A percentile compares a stretch with the other conserved stretches of the same genome.
phyloP scores from a whole-genome alignment of 2,113 vertebrate species.

The Vireo altiloquus region DNA sequence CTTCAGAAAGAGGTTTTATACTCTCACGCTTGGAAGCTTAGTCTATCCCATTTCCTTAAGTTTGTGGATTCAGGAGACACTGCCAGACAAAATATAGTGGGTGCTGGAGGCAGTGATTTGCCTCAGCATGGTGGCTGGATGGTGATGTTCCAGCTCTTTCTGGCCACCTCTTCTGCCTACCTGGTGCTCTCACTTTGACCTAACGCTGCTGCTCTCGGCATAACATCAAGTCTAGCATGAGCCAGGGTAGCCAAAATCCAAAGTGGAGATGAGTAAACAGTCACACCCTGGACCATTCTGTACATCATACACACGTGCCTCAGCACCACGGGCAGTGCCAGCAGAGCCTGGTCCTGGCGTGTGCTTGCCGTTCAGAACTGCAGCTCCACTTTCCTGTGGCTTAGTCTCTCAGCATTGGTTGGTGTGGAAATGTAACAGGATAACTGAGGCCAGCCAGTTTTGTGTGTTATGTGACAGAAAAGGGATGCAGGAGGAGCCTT shows the following conservation, averaged over 20 bases:
- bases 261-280: background rate
- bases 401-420: background rate
- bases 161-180: background rate
- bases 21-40: background rate
- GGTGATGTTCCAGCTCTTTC: background rate
- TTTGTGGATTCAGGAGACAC: background rate
- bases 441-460: background rate
- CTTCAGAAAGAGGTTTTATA: background rate
- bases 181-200: background rate
- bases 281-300: background rate
- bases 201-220: background rate
- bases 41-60: background rate
- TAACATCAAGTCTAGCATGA: background rate
- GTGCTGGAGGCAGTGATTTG: background rate
- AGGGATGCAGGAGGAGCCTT: background rate
- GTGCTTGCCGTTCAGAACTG: accelerated
- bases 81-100: background rate
- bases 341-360: background rate
- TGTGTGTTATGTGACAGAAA: background rate
- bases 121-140: background rate
- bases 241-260: background rate
- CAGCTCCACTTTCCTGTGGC: accelerated
- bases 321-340: background rate
- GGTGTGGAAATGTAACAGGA: background rate
- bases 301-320: accelerated